These are phyloP conservation scores for Callosobruchus maculatus DNA, from an alignment of 2,888 invertebrate species.

Conservation along the genomic window DNA sequence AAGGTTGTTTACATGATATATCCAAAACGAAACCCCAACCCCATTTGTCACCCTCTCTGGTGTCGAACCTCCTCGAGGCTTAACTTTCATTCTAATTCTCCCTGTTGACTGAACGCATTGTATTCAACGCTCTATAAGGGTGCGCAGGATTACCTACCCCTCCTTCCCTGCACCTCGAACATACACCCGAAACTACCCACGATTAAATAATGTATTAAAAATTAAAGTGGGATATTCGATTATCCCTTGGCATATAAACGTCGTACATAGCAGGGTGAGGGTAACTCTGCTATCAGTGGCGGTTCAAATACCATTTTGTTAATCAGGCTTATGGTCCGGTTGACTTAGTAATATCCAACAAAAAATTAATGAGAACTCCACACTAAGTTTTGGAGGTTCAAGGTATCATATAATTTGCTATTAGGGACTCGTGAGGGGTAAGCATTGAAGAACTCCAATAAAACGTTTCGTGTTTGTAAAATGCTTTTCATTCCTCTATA, in stretches of 20 bases:
- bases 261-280: neutral
- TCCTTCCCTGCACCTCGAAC: neutral
- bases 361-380: no score
- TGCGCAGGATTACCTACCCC: constrained; percentile 9
- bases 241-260: constrained; percentile 5
- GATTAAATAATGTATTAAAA: constrained; percentile 20
- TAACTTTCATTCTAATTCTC: constrained; percentile 11
- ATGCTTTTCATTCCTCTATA: no score
- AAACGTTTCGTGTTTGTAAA: no score
- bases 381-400: no score
- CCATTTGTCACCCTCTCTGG: neutral
- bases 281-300: neutral
- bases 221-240: constrained; percentile 18
- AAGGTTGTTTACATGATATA: neutral
- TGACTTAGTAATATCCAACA: no score
- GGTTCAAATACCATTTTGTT: no score
- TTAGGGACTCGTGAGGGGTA: no score
- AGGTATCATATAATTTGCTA: no score
- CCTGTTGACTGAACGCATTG: constrained; percentile 14
- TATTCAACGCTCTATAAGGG: neutral
- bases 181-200: constrained; percentile 13
- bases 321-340: no score
- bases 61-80: constrained; percentile 8
- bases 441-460: no score
- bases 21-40: neutral